A percentile compares a stretch with the other conserved stretches of the same genome.
phyloP scores from a whole-genome alignment of 2,888 invertebrate genomes.

The Tetragonula carbonaria region DNA sequence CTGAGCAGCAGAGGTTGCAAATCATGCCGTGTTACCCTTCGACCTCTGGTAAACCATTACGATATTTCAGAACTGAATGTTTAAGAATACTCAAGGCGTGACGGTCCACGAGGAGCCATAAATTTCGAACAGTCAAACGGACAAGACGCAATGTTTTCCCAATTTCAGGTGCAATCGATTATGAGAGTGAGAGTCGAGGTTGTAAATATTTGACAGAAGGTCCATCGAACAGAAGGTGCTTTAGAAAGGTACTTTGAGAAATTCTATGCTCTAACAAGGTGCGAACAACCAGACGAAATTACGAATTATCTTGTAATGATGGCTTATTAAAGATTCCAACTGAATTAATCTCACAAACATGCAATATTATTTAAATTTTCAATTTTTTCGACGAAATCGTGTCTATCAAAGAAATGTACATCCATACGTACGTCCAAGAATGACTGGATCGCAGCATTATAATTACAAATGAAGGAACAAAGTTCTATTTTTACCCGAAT shows the following conservation, averaged over 20 bases:
- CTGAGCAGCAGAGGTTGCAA: conserved; percentile 38
- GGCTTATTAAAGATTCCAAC: neutral
- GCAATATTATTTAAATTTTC: neutral
- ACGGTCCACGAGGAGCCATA: conserved; percentile 46
- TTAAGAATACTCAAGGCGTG: conserved; percentile 29
- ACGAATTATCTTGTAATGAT: neutral
- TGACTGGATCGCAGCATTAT: neutral
- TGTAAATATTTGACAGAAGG: conserved; percentile 20
- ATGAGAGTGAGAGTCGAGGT: conserved; percentile 41
- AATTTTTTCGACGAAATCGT: neutral
- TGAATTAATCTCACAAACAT: neutral
- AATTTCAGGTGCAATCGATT: conserved; percentile 59
- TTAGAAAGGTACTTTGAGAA: conserved; percentile 16
- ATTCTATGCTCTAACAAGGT: neutral
- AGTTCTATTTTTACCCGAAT: neutral
- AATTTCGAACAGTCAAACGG: conserved; percentile 37
- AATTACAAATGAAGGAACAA: conserved; percentile 11
- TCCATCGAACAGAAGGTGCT: neutral
- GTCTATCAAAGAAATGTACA: neutral
- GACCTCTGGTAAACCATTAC: conserved; percentile 63
- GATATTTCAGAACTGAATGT: conserved; percentile 52
- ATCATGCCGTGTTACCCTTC: conserved; percentile 54
- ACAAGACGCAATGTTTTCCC: conserved; percentile 45
- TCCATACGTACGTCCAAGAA: too few relatives aligned
- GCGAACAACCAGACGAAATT: neutral